Conservation (phyloP, 2,888 invertebrate genomes). For the Rambutsinella grinnellia region DNA sequence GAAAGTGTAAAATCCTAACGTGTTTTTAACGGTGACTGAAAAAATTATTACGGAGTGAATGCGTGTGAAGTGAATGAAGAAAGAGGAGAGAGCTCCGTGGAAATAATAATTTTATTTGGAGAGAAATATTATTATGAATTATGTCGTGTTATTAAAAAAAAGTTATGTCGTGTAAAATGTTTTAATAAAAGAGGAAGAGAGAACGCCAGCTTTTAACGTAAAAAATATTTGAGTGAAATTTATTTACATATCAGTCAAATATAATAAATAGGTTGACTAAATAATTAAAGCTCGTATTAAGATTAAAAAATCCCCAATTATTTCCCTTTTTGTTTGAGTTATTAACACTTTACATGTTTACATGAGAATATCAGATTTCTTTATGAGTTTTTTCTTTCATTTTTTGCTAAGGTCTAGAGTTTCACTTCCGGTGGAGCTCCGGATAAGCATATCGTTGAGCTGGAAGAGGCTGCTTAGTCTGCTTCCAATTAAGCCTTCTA, state of each 20-base stretch:
- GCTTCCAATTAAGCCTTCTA: conserved; percentile 32
- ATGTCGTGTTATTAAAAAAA: neutral
- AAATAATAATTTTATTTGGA: neutral
- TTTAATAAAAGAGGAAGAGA: conserved; percentile 29
- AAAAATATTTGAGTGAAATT: no score
- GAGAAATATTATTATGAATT: neutral
- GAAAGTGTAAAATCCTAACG: neutral
- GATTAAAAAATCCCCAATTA: no score
- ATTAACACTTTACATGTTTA: no score
- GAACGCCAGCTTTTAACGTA: conserved; percentile 38
- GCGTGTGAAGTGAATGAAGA: neutral
- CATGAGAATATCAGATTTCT: no score
- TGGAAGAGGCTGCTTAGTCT: conserved; percentile 35
- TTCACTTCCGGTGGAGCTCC: neutral
- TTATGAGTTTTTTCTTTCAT: neutral
- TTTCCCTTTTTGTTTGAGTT: no score
- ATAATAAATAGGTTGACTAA: no score
- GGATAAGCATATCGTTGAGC: conserved; percentile 38
- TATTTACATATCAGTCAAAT: no score
- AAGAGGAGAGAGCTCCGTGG: neutral
- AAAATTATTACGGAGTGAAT: neutral
- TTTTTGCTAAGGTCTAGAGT: conserved; percentile 34
- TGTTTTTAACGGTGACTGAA: neutral
- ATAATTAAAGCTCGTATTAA: no score
- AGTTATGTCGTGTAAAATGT: conserved; percentile 3